Evolutionary conservation across 1,140 invertebrate genomes (phyloP), one percentile per base, ranked within the genome.

Genomic region (Helicorthomorpha holstii): DNA sequence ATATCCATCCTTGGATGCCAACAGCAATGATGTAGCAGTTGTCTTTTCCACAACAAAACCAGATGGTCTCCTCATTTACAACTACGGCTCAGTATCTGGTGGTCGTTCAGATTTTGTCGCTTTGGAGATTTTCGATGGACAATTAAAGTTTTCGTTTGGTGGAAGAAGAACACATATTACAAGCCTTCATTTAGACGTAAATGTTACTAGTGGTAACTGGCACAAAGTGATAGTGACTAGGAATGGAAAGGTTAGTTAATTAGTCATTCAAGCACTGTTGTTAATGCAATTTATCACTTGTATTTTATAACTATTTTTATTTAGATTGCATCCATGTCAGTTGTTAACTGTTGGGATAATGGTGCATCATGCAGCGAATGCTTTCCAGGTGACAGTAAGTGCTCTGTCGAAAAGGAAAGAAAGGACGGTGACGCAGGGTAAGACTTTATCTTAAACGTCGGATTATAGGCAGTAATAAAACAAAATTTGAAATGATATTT

Each of bases 21-120:
- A 80, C 46, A 89, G 84, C 27, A 52, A 48, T 23, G 87, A 93
- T 58, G 88, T 93, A 48, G 83, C 86, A 0, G 79, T 94, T 25
- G 80, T 85, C 22, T 93, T 95, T 66, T 83, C 90, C 12, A 95
- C 90, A 0, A 86, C 82, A 0, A 90, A 90, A 65, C 74, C 77
- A 0, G 79, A 92, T 64, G 80, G 86, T 1, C 69, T 96, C 3
- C 66, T 96, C 0, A 70, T 92, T 0, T 95, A 94, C 66, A 94
- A 93, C 58, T 93, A 84, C 60, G 89, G 88, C 1, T 69, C 77
- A 0, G 84, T 85, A 62, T 83, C 77, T 42, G 84, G 86, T 25
- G 88, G 88, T 2, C 70, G 88, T 57, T 91, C 87, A 0, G 89
- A 94, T 64, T 95, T 94, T 63, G 76, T 96, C 26, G 87, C 90